Evolutionary conservation across 2,888 invertebrate species (phyloP), one percentile per base, ranked within the genome.

Genomic region (Acleris holmiana): DNA sequence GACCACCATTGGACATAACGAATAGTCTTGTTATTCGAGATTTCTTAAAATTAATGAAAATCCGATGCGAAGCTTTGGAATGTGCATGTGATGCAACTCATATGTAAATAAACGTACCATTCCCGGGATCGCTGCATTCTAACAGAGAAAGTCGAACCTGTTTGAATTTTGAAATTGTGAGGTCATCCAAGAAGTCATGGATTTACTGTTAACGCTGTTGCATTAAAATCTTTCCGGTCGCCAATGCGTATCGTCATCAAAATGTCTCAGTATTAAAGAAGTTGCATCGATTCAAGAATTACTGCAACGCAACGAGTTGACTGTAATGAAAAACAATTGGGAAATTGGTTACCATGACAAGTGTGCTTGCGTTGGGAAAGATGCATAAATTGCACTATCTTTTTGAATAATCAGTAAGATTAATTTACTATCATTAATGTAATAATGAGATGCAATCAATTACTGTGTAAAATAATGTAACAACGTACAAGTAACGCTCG

Each of bases 121-220:
- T 85, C 85, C 80, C 83, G 84, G 85, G 79, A 77, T 79, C 73
- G 74, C 76, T 77, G 76, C 79, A 76, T 79, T 80, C 78, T 77
- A 76, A 72, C 58, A 73, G 77, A 83, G 84, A 84, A 85, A 84
- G 81, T 76, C 68, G 77, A 84, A 86, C 85, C 79, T 75, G 85
- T 85, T 85, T 77, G 67, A 73, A 76, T 84, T 82, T 83, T 78
- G 77, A 79, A 83, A 83, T 74, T 73, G 73, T 73, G 69, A 71
- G 69, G 41, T 70, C 69, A 68, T 69, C 29, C 8, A 50, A 58
- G 51, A 61, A 50, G 53, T 58, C 61, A 57, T 29, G 47, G 47
- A 51, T 40, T 66, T 61, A 46, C 44, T 59, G 41, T 55, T 29
- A 35, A 55, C 41, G 44, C 19, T 19, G 44, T 49, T 49, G 60